These are phyloP conservation scores for Ophion costatus DNA, from an alignment of 2,888 invertebrate genomes.

Conservation along the genomic window DNA sequence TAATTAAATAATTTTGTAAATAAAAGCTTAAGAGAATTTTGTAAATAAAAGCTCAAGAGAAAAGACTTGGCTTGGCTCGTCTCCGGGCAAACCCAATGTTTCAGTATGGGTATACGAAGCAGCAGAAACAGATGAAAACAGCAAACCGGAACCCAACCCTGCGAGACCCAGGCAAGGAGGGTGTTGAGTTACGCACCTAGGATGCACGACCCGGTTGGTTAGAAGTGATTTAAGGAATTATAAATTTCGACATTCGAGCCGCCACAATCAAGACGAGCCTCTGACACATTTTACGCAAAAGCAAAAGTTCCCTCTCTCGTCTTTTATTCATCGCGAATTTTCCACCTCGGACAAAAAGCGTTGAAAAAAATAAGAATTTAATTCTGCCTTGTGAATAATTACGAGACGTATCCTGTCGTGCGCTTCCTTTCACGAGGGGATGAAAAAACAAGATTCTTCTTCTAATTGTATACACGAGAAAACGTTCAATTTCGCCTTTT, in stretches of 20 bases:
- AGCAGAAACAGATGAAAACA: neutral
- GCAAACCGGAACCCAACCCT: constrained; percentile 9
- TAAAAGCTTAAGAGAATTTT: no score
- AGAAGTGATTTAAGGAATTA: neutral
- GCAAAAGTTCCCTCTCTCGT: neutral
- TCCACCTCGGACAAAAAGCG: neutral
- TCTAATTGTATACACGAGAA: no score
- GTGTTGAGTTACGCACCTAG: constrained; percentile 36
- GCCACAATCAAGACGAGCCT: neutral
- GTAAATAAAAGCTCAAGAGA: constrained; percentile 14
- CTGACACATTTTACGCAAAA: neutral
- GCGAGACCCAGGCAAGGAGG: constrained; percentile 2
- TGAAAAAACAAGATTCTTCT: neutral
- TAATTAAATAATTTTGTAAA: no score
- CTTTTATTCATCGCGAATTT: neutral
- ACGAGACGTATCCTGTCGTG: neutral
- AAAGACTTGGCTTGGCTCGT: constrained; percentile 32
- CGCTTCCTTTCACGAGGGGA: neutral
- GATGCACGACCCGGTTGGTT: constrained; percentile 35
- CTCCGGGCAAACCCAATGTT: constrained; percentile 3
- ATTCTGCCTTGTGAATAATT: neutral
- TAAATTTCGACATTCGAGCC: neutral
- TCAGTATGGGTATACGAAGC: neutral
- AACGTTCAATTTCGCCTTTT: no score
- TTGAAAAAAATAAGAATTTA: neutral